Evolutionary conservation across 2,113 vertebrate genomes (phyloP).

Genomic region (Noctilio leporinus): DNA sequence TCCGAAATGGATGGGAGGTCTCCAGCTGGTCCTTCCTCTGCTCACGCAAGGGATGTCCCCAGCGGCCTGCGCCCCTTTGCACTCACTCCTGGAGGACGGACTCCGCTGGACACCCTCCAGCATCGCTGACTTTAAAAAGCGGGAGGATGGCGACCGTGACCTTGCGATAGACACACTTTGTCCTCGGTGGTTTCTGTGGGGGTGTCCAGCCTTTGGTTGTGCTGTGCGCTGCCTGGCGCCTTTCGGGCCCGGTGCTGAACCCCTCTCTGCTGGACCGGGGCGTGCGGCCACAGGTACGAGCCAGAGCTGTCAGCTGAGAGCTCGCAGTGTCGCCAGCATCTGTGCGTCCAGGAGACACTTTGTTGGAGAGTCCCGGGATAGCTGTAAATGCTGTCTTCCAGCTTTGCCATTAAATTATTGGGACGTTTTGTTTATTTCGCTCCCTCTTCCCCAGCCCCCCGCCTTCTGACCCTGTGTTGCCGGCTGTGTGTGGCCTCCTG

Average conservation of each 20-base stretch:
- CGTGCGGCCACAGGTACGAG: conserved; percentile 47
- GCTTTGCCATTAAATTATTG: conserved; percentile 80
- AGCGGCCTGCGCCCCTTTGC: conserved; percentile 56
- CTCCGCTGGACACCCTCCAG: conserved; percentile 71
- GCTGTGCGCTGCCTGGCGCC: conserved; percentile 56
- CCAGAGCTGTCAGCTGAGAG: conserved; percentile 69
- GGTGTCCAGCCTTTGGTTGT: conserved; percentile 49
- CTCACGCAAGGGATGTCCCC: conserved; percentile 67
- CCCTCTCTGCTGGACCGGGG: conserved; percentile 66
- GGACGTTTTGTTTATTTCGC: conserved; percentile 74
- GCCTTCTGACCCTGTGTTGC: background rate
- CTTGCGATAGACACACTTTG: conserved; percentile 71
- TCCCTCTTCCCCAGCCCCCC: conserved; percentile 1
- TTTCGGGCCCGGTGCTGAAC: conserved; percentile 61
- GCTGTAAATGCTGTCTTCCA: conserved; percentile 72
- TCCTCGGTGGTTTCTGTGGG: conserved; percentile 42
- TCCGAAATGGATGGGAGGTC: conserved; percentile 68
- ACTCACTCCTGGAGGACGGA: conserved; percentile 72
- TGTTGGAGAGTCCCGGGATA: conserved; percentile 65
- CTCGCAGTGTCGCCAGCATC: conserved; percentile 78
- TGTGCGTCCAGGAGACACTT: conserved; percentile 69
- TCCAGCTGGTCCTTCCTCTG: conserved; percentile 64
- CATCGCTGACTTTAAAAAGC: conserved; percentile 67
- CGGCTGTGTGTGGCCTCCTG: background rate
- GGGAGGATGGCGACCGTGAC: conserved; percentile 62